phyloP scores from a whole-genome alignment of 2,888 invertebrate species.

The Pollenia angustigena region DNA sequence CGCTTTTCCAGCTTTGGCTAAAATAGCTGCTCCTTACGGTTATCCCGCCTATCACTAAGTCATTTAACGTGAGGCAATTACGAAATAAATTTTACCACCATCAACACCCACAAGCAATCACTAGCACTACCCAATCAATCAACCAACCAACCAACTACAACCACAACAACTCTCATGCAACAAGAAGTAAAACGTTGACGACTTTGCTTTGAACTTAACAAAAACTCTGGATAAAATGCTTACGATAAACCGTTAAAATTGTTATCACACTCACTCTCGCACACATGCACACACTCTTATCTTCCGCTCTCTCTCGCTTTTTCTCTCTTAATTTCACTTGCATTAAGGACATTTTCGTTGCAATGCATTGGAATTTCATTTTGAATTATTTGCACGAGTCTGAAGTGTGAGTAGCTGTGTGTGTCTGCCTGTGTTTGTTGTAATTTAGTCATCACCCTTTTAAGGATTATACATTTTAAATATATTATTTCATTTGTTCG shows the following conservation, averaged over 20 bases:
- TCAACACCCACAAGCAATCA: conserved; percentile 73
- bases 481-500: conserved; percentile 50
- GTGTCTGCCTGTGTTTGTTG: conserved; percentile 30
- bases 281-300: not conserved
- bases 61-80: conserved; percentile 45
- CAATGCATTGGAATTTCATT: conserved; percentile 8
- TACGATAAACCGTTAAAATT: conserved; percentile 60
- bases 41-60: conserved; percentile 74
- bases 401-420: not conserved
- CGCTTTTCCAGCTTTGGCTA: conserved; percentile 75
- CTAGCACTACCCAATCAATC: conserved; percentile 33
- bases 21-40: conserved; percentile 77
- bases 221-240: conserved; percentile 55
- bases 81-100: conserved; percentile 39
- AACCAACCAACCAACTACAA: conserved; percentile 46
- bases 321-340: not conserved
- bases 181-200: conserved; percentile 70
- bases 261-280: conserved; percentile 53
- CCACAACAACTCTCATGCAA: conserved; percentile 49
- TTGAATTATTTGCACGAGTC: not conserved
- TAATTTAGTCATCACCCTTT: conserved; percentile 66
- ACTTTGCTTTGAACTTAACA: conserved; percentile 63
- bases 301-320: not conserved
- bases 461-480: conserved; percentile 47
- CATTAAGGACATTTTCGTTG: not conserved